Evolutionary conservation across 1,140 invertebrate genomes (phyloP).

Genomic region (Cyrtorhinus lividipennis): DNA sequence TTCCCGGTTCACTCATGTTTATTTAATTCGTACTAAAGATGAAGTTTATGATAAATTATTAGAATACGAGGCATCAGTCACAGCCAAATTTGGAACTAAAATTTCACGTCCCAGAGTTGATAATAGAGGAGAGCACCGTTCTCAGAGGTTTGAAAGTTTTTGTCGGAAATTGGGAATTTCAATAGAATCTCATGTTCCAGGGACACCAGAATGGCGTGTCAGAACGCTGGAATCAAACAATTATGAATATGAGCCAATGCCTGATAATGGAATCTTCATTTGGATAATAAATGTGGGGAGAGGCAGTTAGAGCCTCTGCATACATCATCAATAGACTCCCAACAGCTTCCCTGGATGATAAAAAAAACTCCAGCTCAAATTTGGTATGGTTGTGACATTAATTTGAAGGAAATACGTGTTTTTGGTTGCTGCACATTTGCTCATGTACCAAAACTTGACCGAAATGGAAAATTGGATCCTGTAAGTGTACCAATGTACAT

Average conservation of each 20-base stretch:
- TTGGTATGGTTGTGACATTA: neutral
- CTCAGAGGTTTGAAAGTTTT: conserved; percentile 27
- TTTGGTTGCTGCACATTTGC: neutral
- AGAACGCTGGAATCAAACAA: conserved; percentile 26
- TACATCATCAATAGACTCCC: conserved; percentile 17
- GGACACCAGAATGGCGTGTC: conserved; percentile 30
- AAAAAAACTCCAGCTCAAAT: neutral
- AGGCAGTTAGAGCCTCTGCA: conserved; percentile 14
- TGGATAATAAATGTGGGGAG: conserved; percentile 15
- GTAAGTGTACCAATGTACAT: neutral
- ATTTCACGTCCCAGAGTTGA: conserved; percentile 30
- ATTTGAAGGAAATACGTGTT: neutral
- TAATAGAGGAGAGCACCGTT: conserved; percentile 32
- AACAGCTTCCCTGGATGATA: neutral
- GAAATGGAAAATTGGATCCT: neutral
- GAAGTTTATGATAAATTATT: conserved; percentile 29
- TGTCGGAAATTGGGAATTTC: conserved; percentile 27
- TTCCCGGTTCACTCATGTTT: conserved; percentile 29
- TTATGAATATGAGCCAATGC: conserved; percentile 20
- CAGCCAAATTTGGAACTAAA: conserved; percentile 27
- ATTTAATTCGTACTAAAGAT: conserved; percentile 31
- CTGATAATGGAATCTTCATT: conserved; percentile 10
- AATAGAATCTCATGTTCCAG: conserved; percentile 26
- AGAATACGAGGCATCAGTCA: conserved; percentile 27
- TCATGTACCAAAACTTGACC: neutral